Conservation (phyloP, 2,888 invertebrate genomes). For the Melanostoma mellinum region DNA sequence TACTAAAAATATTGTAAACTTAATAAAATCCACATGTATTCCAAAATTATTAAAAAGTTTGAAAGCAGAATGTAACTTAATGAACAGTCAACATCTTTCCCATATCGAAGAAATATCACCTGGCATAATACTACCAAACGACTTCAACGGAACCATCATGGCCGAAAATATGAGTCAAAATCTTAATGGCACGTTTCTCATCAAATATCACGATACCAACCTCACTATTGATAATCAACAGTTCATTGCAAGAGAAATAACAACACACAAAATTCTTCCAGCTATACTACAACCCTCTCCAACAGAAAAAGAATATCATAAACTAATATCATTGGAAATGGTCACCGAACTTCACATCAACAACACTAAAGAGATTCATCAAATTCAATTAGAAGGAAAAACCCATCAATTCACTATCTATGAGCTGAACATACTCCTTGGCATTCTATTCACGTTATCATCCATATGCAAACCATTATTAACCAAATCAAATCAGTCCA, state of each 20-base stretch:
- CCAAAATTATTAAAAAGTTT: too few relatives aligned
- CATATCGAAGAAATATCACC: conserved; percentile 26
- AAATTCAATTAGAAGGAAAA: neutral
- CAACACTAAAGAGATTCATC: conserved; percentile 15
- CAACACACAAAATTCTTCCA: neutral
- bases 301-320: neutral
- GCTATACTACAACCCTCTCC: too few relatives aligned
- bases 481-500: too few relatives aligned
- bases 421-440: neutral
- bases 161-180: conserved; percentile 16
- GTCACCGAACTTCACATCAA: conserved; percentile 13
- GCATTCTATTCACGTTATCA: too few relatives aligned
- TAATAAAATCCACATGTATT: conserved; percentile 16
- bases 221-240: conserved; percentile 21
- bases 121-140: conserved; percentile 30
- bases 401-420: neutral
- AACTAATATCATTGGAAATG: conserved; percentile 21
- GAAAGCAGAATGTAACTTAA: neutral
- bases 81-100: conserved; percentile 25
- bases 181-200: conserved; percentile 23
- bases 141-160: conserved; percentile 18
- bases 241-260: conserved; percentile 3
- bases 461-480: too few relatives aligned
- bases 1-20: conserved; percentile 18
- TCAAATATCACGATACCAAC: conserved; percentile 28